phyloP scores from a whole-genome alignment of 1,140 invertebrate species.

The Odontomachus brunneus region DNA sequence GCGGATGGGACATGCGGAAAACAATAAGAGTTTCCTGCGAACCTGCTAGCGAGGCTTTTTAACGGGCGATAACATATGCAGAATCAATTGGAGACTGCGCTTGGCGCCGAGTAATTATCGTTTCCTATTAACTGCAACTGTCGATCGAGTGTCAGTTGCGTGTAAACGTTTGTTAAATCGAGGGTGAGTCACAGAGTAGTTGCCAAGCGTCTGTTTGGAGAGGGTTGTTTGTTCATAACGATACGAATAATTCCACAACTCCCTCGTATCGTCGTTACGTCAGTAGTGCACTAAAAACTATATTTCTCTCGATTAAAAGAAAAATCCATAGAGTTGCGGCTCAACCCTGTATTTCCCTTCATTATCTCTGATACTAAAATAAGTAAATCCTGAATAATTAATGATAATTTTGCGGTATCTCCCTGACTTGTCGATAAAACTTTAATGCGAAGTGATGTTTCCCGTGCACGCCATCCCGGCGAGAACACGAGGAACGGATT shows the following conservation, averaged over 20 bases:
- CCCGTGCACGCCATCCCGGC: not conserved
- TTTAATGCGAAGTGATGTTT: conserved; percentile 3
- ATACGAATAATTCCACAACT: not conserved
- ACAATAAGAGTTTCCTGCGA: not conserved
- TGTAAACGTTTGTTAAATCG: conserved; percentile 44
- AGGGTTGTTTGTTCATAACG: not conserved
- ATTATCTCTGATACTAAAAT: conserved; percentile 5
- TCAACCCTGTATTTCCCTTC: not conserved
- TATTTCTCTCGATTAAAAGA: not conserved
- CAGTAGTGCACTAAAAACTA: not conserved
- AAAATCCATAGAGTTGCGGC: not conserved
- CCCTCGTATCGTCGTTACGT: not conserved
- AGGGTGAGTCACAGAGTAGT: conserved; percentile 34
- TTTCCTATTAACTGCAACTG: conserved; percentile 78
- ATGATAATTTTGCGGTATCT: not conserved
- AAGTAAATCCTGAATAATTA: not conserved
- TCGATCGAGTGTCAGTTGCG: conserved; percentile 76
- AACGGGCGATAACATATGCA: conserved; percentile 47
- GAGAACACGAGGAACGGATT: not conserved
- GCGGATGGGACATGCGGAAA: not conserved
- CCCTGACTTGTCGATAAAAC: not conserved
- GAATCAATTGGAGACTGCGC: conserved; percentile 26
- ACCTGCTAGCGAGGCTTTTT: conserved; percentile 30
- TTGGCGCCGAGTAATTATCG: conserved; percentile 63
- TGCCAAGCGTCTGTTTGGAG: not conserved